Base-by-base conservation (phyloP, 2,888 invertebrate species). In the Agrotis clavis region DNA sequence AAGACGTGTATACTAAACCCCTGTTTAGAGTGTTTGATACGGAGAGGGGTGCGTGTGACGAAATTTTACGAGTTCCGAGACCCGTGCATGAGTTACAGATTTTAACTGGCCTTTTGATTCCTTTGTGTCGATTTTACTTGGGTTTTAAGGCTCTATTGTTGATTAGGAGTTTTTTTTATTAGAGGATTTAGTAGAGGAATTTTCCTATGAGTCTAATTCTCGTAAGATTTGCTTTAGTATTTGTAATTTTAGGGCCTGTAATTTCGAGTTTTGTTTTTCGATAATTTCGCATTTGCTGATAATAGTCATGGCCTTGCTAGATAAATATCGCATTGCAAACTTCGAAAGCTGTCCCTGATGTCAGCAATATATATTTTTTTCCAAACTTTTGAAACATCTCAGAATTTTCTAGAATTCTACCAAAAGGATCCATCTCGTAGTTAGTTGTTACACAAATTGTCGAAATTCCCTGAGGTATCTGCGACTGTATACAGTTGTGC, bases 401-500 rank as follows among this genome's bases (percentile, higher is more conserved):
- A n/a, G 0, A 6, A 25, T 9, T 48, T 53, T 59, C 13, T 13
- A 1, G 11, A 71, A 64, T 54, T 25, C 51, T 57, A 66, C 18
- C 19, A 53, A 72, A 72, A 66, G 21, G 19, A 51, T 11, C 51
- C 25, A 57, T 13, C 9, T 21, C 21, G 3, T 45, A 70, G 67
- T 56, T 71, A 80, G 86, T 1, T 68, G 57, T 80, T 85, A 80
- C 18, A 35, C 30, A 66, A 80, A 82, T 63, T 65, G 77, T 74
- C 82, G 50, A 48, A 74, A 69, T 79, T 69, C 59, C 30, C 60
- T 14, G 6, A 70, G 75, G 74, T 84, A 71, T 63, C 84, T 82
- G 86, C 79, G 21, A 75, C 90, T 83, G 57, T 53, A 65, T 79
- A 84, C 84, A 87, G 76, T 71, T 83, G 77, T 78, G 83, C 74